Conservation (phyloP, 2,797 vertebrate species). For the Pyrocephalus nanus region DNA sequence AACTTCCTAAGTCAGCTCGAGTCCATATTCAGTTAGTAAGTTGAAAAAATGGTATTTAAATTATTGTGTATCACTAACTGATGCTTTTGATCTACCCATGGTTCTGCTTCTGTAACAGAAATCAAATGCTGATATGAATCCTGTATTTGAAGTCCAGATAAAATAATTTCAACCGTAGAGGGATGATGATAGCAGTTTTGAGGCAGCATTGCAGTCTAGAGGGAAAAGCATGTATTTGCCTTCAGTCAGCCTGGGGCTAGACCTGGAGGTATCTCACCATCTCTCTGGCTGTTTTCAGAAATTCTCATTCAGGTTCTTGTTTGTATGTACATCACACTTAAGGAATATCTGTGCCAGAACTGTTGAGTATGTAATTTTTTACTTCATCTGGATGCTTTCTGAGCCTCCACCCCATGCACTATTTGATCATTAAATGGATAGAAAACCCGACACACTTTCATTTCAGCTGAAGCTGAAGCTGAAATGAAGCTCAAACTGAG, state of each 20-base stretch:
- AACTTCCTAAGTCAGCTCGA: not conserved
- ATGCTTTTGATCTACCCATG: not conserved
- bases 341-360: not conserved
- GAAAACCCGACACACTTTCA: not conserved
- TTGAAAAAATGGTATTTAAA: not conserved
- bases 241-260: not conserved
- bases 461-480: not conserved
- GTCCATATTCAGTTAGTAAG: not conserved
- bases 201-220: not conserved
- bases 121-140: not conserved
- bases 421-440: not conserved
- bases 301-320: not conserved
- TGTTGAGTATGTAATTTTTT: not conserved
- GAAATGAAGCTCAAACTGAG: too few species aligned
- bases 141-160: not conserved
- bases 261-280: not conserved
- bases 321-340: not conserved
- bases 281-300: not conserved
- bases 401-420: not conserved
- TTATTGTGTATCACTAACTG: not conserved
- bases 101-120: not conserved
- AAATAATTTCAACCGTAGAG: not conserved
- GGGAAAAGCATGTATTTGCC: not conserved
- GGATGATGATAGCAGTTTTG: not conserved
- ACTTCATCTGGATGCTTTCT: not conserved